Evolutionary conservation across 2,797 vertebrate genomes (phyloP).

Genomic region (Megalops cyprinoides): DNA sequence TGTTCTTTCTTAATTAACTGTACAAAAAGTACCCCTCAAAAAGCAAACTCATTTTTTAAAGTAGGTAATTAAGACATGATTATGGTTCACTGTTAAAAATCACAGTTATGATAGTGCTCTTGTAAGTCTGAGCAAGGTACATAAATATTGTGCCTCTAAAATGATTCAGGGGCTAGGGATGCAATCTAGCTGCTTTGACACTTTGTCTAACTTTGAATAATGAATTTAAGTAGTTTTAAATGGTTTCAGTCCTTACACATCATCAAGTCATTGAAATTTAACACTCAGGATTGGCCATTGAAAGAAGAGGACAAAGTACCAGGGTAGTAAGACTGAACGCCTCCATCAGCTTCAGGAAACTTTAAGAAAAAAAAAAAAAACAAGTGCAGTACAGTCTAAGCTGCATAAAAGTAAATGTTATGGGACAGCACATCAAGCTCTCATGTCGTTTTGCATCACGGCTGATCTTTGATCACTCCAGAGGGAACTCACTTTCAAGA

Average conservation of each 20-base stretch:
- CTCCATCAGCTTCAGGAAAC: neutral
- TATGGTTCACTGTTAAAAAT: neutral
- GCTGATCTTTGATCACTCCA: neutral
- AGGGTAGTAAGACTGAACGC: neutral
- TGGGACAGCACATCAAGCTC: neutral
- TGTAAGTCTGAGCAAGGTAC: no score
- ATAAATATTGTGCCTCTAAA: no score
- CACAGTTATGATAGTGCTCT: neutral
- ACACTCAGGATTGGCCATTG: no score
- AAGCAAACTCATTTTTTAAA: neutral
- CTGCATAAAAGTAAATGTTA: neutral
- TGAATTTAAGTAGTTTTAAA: neutral
- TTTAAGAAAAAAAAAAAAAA: neutral
- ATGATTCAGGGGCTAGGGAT: no score
- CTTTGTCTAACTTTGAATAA: no score
- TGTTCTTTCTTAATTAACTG: constrained; percentile 8
- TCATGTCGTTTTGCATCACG: neutral
- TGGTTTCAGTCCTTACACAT: neutral
- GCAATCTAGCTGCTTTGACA: no score
- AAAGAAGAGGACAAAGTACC: neutral
- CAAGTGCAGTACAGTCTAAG: neutral
- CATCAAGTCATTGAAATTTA: neutral
- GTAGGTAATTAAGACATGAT: neutral
- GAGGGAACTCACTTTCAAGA: neutral
- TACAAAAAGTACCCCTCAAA: no score